These are phyloP conservation scores for Esox lucius DNA, from an alignment of 2,797 vertebrate species.

Conservation along the genomic window DNA sequence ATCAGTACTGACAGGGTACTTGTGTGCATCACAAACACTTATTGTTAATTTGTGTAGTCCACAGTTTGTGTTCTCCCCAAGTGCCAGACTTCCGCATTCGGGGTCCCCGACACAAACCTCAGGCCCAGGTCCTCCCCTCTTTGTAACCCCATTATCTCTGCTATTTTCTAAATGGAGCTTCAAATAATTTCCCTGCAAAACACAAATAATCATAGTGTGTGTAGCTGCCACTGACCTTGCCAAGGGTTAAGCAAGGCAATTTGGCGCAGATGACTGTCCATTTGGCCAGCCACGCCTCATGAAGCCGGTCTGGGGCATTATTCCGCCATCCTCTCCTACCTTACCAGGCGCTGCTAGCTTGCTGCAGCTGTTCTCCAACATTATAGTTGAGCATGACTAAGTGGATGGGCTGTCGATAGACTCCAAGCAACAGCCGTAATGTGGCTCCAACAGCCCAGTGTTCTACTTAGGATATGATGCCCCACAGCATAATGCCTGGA, in stretches of 20 bases:
- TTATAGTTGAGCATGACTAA: conserved; percentile 74
- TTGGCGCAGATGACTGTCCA: conserved; percentile 69
- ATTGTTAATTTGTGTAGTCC: background rate
- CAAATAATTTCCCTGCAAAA: conserved; percentile 36
- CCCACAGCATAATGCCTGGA: conserved; percentile 7
- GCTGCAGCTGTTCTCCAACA: conserved; percentile 60
- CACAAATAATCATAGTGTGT: conserved; percentile 25
- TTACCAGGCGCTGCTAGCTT: conserved; percentile 49
- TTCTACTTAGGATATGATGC: conserved; percentile 32
- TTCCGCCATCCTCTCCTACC: conserved; percentile 48
- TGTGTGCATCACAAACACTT: background rate
- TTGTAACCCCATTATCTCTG: conserved; percentile 16
- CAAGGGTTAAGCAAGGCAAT: conserved; percentile 63
- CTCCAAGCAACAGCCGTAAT: conserved; percentile 44
- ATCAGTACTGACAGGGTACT: no score
- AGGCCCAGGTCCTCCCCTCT: background rate
- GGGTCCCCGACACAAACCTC: no score
- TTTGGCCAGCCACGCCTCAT: conserved; percentile 72
- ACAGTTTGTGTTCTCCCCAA: background rate
- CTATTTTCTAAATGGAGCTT: conserved; percentile 46
- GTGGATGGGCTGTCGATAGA: conserved; percentile 61
- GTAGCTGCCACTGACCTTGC: conserved; percentile 67
- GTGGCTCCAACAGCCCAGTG: conserved; percentile 35
- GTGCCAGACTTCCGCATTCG: background rate
- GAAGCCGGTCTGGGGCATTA: conserved; percentile 68